A percentile compares a stretch with the other conserved stretches of the same genome.
Evolutionary conservation across 2,113 vertebrate genomes (phyloP).

Genomic region (Phyllostomus hastatus): DNA sequence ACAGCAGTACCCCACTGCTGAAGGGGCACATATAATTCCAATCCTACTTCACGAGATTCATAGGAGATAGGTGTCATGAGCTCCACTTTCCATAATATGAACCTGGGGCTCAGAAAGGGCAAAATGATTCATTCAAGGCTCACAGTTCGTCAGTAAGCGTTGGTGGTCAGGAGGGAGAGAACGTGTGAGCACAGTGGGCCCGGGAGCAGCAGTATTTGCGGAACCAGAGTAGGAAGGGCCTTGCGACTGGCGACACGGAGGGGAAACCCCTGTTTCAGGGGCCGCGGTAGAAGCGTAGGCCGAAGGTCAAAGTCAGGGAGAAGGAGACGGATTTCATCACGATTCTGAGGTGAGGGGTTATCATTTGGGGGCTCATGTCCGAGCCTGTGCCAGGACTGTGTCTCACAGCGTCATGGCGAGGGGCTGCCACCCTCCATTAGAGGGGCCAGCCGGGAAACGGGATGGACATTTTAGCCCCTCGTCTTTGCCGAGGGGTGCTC

Average conservation of each 20-base stretch:
- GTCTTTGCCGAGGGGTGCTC: not conserved
- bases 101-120: not conserved
- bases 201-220: not conserved
- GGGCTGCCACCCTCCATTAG: rapidly evolving
- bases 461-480: not conserved
- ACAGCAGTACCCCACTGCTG: not conserved
- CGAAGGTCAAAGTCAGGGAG: not conserved
- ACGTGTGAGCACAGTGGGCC: not conserved
- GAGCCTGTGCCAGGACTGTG: not conserved
- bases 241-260: rapidly evolving
- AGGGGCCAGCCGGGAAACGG: not conserved
- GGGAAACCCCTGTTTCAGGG: not conserved
- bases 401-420: not conserved
- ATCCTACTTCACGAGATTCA: not conserved
- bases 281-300: not conserved
- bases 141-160: not conserved
- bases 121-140: not conserved
- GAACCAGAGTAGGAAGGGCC: not conserved
- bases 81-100: not conserved
- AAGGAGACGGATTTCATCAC: not conserved
- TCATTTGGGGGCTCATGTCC: not conserved
- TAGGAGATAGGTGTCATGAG: not conserved
- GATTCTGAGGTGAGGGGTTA: not conserved
- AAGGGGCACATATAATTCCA: not conserved
- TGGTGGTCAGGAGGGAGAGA: not conserved